Conservation (phyloP, 1,140 invertebrate genomes). For the Hypsibius dujardini region DNA sequence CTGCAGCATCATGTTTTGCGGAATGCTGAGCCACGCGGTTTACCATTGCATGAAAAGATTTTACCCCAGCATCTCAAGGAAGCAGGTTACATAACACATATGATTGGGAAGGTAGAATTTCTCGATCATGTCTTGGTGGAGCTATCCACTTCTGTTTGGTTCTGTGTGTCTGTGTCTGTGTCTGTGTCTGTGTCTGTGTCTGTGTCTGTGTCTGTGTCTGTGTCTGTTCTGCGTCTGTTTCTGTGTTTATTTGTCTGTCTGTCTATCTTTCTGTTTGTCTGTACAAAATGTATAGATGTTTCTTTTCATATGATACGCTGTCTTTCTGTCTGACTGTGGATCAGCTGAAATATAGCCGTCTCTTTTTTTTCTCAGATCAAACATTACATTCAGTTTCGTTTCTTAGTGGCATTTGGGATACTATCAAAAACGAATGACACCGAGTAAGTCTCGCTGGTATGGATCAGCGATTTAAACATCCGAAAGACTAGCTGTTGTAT, state of each 20-base stretch:
- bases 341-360: too few relatives aligned
- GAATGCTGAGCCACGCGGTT: slow-evolving; percentile 50
- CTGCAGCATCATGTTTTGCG: slow-evolving; percentile 58
- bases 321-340: too few relatives aligned
- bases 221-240: too few relatives aligned
- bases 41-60: slow-evolving; percentile 49
- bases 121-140: neutral
- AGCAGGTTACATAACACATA: slow-evolving; percentile 57
- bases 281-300: slow-evolving; percentile 36
- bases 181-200: slow-evolving; percentile 45
- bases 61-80: slow-evolving; percentile 55
- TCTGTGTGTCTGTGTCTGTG: neutral
- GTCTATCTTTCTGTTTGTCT: neutral
- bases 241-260: neutral
- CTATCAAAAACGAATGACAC: slow-evolving; percentile 49
- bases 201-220: too few relatives aligned
- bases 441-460: slow-evolving; percentile 31
- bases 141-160: neutral
- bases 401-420: slow-evolving; percentile 58
- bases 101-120: slow-evolving; percentile 51
- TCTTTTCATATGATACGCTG: too few relatives aligned
- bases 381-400: neutral
- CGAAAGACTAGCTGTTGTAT: neutral
- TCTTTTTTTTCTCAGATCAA: slow-evolving; percentile 12
- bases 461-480: slow-evolving; percentile 45